Conservation (phyloP, 2,113 vertebrate species). For the Brachionichthys hirsutus region DNA sequence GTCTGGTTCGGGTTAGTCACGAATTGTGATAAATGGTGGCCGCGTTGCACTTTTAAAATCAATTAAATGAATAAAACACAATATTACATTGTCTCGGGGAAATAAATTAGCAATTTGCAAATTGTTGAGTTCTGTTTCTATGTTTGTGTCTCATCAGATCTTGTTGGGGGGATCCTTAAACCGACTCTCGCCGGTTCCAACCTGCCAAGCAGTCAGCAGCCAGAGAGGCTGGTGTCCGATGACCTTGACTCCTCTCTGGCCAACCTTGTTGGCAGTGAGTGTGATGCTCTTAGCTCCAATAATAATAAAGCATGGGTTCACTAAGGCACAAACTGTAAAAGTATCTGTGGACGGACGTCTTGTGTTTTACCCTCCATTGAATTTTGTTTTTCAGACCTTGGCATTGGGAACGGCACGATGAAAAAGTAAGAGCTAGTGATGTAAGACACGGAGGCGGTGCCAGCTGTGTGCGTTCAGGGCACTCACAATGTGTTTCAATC, state of each 20-base stretch:
- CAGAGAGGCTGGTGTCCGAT: slow-evolving; percentile 93
- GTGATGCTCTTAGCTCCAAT: slow-evolving; percentile 21
- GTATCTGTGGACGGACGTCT: neutral
- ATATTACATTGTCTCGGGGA: no score
- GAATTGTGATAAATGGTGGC: no score
- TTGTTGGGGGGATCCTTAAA: slow-evolving; percentile 92
- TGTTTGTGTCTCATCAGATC: slow-evolving; percentile 66
- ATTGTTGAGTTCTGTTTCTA: neutral
- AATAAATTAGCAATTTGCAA: no score
- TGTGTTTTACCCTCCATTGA: neutral
- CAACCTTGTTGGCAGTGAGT: slow-evolving; percentile 98
- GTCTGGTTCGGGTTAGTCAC: no score
- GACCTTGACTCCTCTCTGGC: slow-evolving; percentile 97
- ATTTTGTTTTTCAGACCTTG: slow-evolving; percentile 82
- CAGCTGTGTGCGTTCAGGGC: slow-evolving; percentile 32
- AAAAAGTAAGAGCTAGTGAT: slow-evolving; percentile 86
- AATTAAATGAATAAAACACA: no score
- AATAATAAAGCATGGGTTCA: slow-evolving; percentile 6
- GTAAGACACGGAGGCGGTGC: neutral
- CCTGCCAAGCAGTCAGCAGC: slow-evolving; percentile 84
- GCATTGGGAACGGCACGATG: slow-evolving; percentile 96
- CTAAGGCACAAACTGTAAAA: neutral
- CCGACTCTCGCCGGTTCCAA: slow-evolving; percentile 90
- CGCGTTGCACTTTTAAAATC: no score
- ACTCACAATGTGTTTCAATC: slow-evolving; percentile 48